phyloP scores from a whole-genome alignment of 2,113 vertebrate genomes.

The Chelonoidis abingdonii region DNA sequence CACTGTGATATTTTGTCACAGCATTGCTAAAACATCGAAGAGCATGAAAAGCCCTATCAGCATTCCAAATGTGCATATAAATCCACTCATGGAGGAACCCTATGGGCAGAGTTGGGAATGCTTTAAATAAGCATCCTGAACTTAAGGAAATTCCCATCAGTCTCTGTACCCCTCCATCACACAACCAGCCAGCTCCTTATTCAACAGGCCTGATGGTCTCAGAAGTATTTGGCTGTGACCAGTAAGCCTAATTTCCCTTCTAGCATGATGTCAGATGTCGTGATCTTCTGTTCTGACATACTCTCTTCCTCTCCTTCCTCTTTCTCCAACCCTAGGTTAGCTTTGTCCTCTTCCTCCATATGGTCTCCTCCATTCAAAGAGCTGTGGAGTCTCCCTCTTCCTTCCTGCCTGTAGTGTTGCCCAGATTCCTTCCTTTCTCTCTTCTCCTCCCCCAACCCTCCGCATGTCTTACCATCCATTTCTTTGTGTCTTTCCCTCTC shows the following conservation, averaged over 20 bases:
- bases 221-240: not conserved
- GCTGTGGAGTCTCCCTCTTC: not conserved
- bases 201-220: not conserved
- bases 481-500: not conserved
- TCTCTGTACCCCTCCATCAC: not conserved
- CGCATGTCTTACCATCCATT: rapidly evolving
- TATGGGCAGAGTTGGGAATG: too few relatives aligned
- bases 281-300: not conserved
- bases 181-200: not conserved
- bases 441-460: not conserved
- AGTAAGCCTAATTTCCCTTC: not conserved
- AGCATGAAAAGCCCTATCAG: not conserved
- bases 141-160: rapidly evolving
- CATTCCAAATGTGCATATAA: not conserved
- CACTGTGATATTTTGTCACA: too few relatives aligned
- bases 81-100: not conserved
- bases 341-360: not conserved
- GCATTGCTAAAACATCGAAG: not conserved
- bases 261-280: not conserved
- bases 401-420: too few relatives aligned
- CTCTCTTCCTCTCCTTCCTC: not conserved
- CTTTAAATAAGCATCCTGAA: not conserved
- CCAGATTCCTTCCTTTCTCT: not conserved
- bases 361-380: not conserved
- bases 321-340: not conserved